phyloP scores from a whole-genome alignment of 2,797 vertebrate species.

The Graptemys geographica region DNA sequence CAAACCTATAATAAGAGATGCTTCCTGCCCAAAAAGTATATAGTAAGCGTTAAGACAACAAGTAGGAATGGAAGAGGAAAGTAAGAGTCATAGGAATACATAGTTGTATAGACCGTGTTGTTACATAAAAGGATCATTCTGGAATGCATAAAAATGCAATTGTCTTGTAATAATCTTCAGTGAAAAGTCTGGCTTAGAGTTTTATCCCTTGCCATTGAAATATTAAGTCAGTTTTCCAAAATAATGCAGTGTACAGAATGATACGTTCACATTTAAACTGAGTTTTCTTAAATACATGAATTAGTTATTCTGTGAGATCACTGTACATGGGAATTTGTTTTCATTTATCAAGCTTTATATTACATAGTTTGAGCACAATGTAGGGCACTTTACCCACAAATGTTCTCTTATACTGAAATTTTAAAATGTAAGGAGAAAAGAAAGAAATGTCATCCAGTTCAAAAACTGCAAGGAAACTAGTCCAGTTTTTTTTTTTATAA shows the following conservation, averaged over 20 bases:
- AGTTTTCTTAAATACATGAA: not conserved
- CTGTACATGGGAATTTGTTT: not conserved
- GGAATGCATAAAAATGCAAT: not conserved
- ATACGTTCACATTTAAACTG: not conserved
- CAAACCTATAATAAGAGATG: not conserved
- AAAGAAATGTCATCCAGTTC: not conserved
- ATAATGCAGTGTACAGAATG: not conserved
- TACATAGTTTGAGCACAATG: not conserved
- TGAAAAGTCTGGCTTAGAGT: constrained; percentile 1
- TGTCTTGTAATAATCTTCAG: not conserved
- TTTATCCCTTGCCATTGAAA: not conserved
- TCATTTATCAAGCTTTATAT: constrained; percentile 26
- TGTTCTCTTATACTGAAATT: constrained; percentile 27
- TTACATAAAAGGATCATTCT: not conserved
- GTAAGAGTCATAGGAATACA: not conserved
- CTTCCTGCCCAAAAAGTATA: not conserved
- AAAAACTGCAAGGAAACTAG: not conserved
- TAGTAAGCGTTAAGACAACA: not conserved
- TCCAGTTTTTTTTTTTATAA: not conserved
- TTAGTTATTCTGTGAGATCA: not conserved
- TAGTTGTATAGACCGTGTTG: not conserved
- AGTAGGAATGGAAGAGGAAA: not conserved
- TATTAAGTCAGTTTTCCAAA: not conserved
- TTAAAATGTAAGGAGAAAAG: not conserved
- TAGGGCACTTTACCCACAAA: not conserved